Evolutionary conservation across 1,140 invertebrate species (phyloP), one percentile per base, ranked within the genome.

Genomic region (Oppia nitens): DNA sequence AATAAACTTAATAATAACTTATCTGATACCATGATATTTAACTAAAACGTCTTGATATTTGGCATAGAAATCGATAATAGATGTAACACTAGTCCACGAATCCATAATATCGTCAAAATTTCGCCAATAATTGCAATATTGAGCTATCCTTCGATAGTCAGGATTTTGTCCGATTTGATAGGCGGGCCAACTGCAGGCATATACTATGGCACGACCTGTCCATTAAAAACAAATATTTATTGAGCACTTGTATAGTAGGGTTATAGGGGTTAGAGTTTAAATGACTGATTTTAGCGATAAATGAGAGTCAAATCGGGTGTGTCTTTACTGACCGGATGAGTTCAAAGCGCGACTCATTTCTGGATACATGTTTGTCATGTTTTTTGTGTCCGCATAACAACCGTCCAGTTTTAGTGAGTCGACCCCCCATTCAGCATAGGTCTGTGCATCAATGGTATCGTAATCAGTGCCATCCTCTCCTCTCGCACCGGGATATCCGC

Each of bases 341-440:
- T 28, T 29, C 21, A 53, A 20, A 40, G 51, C 58, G 12, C 47
- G 29, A 25, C 29, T 9, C 29, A 26, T 48, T 45, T 49, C 40
- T 29, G 61, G 53, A 60, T 52, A 57, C 3, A 32, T 12, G 1
- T 20, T 2, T 23, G 51, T 53, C 25, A 47, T 56, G 1, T n/a
- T 4, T 14, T 29, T 17, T 0, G 9, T 29, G 29, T 57, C 40
- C 3, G 24, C 23, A 66, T 78, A 70, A 27, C 79, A 81, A 0
- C 78, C 78, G 67, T 81, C 78, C 60, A 80, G 64, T 67, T 80
- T 80, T 0, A 80, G 66, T 48, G 76, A 75, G 64, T 80, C 79
- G 0, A 80, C 72, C 4, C 71, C 70, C 78, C 79, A 80, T 28
- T 75, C 72, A 53, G 77, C 78, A 70, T 80, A 78, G 14, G 78